Base-by-base conservation (phyloP, 1,140 invertebrate species). In the Palaemon carinicauda region DNA sequence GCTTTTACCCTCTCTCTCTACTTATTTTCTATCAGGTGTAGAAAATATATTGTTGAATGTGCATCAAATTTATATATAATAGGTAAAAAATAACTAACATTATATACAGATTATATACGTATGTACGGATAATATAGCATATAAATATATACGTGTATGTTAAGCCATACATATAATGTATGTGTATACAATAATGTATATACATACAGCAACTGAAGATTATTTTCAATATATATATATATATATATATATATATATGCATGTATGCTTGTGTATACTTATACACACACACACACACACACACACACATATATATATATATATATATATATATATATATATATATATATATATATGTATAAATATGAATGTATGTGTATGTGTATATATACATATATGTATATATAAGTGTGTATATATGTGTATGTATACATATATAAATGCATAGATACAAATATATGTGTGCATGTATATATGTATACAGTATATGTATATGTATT, bases 321-420 rank as follows among this genome's bases (percentile, higher is more conserved):
- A 51, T 51, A 52, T 79, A 53, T 79, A 53, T 79, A 53, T 79
- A 53, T 77, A 41, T 41, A 77, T 77, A 51, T 77, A 51, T 52
- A 41, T 51, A 77, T 77, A 51, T 77, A 15, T 7, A 4, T 77
- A 77, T 77, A 51, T 77, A 51, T 79, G 24, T 79, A 79, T 79
- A 56, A 53, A 41, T n/a, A n/a, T n/a, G n/a, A n/a, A n/a, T n/a
- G n/a, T n/a, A 53, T 53, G 21, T 14, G 19, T 79, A 53, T 79
- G 27, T 79, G 14, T 79, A 51, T 51, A 52, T 79, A 53, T 79
- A 53, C 54, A 53, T 79, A 53, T 77, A 41, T 41, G 51, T 77
- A 51, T 77, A 51, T 52, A 41, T 51, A 77, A 51, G 19, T 77
- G 4, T 7, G 0, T 77, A 77, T 77, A 51, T 77, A 51, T 79